Base-by-base conservation (phyloP, 1,140 invertebrate species). In the Anthonomus grandis region DNA sequence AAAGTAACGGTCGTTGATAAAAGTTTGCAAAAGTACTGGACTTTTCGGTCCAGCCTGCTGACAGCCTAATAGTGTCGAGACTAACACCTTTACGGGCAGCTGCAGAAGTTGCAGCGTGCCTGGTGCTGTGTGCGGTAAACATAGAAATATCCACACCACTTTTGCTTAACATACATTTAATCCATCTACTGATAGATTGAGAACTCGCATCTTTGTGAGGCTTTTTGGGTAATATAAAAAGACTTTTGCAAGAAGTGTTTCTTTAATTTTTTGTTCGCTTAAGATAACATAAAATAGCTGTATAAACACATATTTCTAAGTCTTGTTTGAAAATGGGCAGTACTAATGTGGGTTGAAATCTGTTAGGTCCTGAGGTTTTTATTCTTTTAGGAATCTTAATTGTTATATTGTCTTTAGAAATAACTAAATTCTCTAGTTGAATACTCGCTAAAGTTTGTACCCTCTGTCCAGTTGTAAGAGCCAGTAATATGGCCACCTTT, bases 1-100 rank as follows among this genome's bases (percentile, higher is more conserved):
- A 15, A 3, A 46, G 1, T 2, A 47, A 12, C 10, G 59, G 59
- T n/a, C 55, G 18, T 25, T 67, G 17, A 25, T 67, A 65, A 41
- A 62, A 67, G 19, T 45, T 49, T 9, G 65, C 39, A 54, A 67
- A 67, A 2, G 57, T 55, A 23, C 46, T 25, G 4, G 65, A 66
- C 23, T 53, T 18, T 15, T 56, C 50, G 23, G 62, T 66, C 64
- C 65, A 62, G 12, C 59, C 62, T 42, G 59, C 56, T n/a, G 62
- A 60, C 45, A 44, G 34, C 63, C 60, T 31, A 59, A 17, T 42
- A 1, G 2, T 18, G 5, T 42, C 39, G 12, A 12, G n/a, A 3
- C 8, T 27, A 22, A 60, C 22, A 15, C 59, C 56, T 15, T 57
- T 48, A 2, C 38, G 5, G 24, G 13, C 24, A 2, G 59, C 59